phyloP scores from a whole-genome alignment of 2,113 vertebrate species.

The Megalops atlanticus region DNA sequence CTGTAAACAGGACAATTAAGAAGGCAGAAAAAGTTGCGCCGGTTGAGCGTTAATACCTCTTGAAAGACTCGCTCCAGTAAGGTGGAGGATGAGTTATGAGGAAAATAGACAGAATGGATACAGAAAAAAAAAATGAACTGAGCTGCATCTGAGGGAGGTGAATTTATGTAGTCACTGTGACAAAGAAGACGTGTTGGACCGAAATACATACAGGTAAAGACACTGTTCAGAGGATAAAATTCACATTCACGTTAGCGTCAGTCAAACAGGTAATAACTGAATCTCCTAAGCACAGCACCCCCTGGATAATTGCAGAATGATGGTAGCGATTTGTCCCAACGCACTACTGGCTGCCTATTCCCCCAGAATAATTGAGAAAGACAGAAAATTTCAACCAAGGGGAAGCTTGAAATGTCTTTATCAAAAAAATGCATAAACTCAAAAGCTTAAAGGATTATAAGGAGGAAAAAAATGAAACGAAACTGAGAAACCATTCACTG shows the following conservation, averaged over 20 bases:
- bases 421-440: background rate
- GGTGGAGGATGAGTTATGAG: background rate
- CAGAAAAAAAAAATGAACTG: background rate
- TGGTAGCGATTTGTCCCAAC: background rate
- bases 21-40: background rate
- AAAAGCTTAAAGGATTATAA: slow-evolving; percentile 16
- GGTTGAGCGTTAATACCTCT: background rate
- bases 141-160: background rate
- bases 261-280: background rate
- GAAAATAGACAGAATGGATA: background rate
- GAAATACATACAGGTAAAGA: background rate
- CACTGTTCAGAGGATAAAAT: background rate
- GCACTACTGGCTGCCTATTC: background rate
- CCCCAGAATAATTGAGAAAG: background rate
- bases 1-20: slow-evolving; percentile 27
- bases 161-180: background rate
- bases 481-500: slow-evolving; percentile 19
- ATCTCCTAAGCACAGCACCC: background rate
- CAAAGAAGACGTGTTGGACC: background rate
- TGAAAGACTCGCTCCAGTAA: background rate
- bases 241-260: background rate
- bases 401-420: slow-evolving; percentile 9
- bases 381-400: background rate
- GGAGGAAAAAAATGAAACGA: background rate
- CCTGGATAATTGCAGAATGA: slow-evolving; percentile 1